Conservation (phyloP, 2,113 vertebrate species). For the Chlamydotis undulata region DNA sequence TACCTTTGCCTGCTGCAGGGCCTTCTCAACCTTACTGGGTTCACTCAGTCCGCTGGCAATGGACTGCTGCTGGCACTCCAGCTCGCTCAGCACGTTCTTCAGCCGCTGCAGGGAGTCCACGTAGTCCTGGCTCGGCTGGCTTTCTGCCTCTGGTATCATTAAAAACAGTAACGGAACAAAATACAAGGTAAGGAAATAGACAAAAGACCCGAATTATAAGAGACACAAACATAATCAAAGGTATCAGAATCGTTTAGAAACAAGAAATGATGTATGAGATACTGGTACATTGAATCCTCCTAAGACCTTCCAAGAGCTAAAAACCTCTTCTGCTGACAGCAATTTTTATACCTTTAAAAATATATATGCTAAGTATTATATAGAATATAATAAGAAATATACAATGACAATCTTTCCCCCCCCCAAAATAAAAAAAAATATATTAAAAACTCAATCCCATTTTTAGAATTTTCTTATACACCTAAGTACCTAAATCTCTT, state of each 20-base stretch:
- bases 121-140: conserved; percentile 60
- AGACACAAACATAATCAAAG: background rate
- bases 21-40: conserved; percentile 72
- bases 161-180: background rate
- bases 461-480: background rate
- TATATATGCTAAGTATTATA: background rate
- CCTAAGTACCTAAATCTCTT: background rate
- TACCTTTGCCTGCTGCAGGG: conserved; percentile 82
- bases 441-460: background rate
- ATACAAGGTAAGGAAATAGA: background rate
- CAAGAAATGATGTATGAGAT: background rate
- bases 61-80: conserved; percentile 73
- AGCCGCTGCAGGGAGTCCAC: conserved; percentile 71
- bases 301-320: background rate
- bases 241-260: background rate
- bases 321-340: background rate
- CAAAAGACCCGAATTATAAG: fast-evolving
- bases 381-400: background rate
- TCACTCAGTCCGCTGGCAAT: conserved; percentile 71
- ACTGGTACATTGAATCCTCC: background rate
- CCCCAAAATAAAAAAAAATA: background rate
- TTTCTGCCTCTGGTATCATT: conserved; percentile 68
- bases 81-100: conserved; percentile 48
- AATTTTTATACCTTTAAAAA: background rate
- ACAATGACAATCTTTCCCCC: fast-evolving